Percentiles rank a stretch among this genome's conserved stretches.
phyloP scores from a whole-genome alignment of 2,888 invertebrate genomes.

The Achlya flavicornis region DNA sequence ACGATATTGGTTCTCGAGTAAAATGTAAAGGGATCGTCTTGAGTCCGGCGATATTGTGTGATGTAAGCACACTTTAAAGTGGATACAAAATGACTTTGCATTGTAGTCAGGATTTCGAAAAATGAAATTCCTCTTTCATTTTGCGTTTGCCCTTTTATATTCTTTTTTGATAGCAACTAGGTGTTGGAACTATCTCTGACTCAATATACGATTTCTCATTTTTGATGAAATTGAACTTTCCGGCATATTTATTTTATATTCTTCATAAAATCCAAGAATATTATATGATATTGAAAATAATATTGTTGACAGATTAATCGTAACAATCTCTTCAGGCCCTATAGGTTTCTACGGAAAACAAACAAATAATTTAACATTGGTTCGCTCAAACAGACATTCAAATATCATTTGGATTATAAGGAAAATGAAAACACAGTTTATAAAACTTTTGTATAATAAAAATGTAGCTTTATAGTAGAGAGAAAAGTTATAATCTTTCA shows the following conservation, averaged over 20 bases:
- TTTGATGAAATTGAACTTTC: background rate
- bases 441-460: slow-evolving; percentile 6
- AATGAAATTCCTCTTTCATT: too few relatives aligned
- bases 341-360: background rate
- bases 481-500: slow-evolving; percentile 53
- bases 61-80: slow-evolving; percentile 4
- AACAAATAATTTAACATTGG: background rate
- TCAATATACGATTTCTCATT: background rate
- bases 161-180: background rate
- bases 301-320: background rate
- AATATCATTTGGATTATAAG: slow-evolving; percentile 40
- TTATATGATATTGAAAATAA: background rate
- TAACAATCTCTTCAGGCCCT: background rate
- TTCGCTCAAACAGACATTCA: background rate
- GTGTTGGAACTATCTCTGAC: background rate
- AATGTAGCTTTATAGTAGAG: slow-evolving; percentile 21
- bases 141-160: background rate
- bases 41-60: slow-evolving; percentile 17
- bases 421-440: slow-evolving; percentile 43
- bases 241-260: background rate
- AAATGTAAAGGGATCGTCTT: slow-evolving; percentile 27
- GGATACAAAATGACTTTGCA: slow-evolving; percentile 1
- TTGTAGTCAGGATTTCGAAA: slow-evolving; percentile 14
- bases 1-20: slow-evolving; percentile 33
- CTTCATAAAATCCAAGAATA: background rate